Base-by-base conservation (phyloP, 1,140 invertebrate genomes). In the Habropoda laboriosa region DNA sequence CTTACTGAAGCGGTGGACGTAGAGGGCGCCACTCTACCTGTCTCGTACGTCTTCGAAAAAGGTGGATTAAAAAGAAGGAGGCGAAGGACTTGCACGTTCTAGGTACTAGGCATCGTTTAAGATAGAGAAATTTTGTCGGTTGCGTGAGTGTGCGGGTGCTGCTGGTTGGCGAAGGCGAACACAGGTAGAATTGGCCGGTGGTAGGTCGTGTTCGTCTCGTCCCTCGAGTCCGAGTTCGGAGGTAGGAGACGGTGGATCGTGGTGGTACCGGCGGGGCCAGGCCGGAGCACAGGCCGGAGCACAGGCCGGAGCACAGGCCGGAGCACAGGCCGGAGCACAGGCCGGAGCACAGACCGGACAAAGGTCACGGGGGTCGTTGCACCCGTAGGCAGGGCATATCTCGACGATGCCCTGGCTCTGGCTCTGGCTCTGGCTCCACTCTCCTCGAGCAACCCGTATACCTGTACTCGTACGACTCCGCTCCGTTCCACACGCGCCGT, bases 361-460 rank as follows among this genome's bases (percentile, higher is more conserved):
- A 92, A 92, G 92, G 91, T 92, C 92, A 92, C 86, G 72, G 49
- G 90, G 91, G 92, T 92, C 92, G 91, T 92, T 92, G 92, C 92
- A 92, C 92, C 91, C 92, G 91, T 89, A 91, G 91, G 88, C 89
- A 89, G 90, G 90, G 90, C 91, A 92, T 91, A 91, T 91, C 87
- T 80, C 88, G 85, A 87, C 86, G 89, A 87, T 90, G 87, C 90
- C 84, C 86, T 89, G 75, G 82, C 82, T 38, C 79, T 42, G 71
- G 13, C 77, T 63, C 57, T n/a, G n/a, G n/a, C 67, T 68, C 71
- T 66, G 53, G 67, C 73, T 57, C 83, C 49, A 38, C 80, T 67
- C 68, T 74, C 16, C 5, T 32, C 64, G 61, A n/a, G 38, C 27
- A 21, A 40, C 24, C 21, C 16, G 24, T 47, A 63, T 55, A 67